Evolutionary conservation across 2,113 vertebrate species (phyloP), one percentile per base, ranked within the genome.

Genomic region (Aegotheles bennettii): DNA sequence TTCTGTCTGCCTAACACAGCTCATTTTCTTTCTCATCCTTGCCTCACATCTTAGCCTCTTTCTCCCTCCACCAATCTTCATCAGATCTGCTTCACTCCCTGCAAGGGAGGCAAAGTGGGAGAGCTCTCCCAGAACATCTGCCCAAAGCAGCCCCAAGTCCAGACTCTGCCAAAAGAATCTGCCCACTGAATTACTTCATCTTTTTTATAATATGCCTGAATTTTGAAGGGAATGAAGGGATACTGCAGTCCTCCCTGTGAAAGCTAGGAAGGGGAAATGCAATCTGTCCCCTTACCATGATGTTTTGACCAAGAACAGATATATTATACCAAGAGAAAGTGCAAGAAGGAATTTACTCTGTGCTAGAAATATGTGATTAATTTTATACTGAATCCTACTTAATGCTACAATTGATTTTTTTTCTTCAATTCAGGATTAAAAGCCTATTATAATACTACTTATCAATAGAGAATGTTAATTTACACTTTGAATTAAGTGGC

Each of bases 341-440:
- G 28, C 47, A 67, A 83, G 59, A 85, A 50, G 10, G 70, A 90
- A 71, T 82, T 95, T 79, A 76, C 47, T 69, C 35, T 35, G 50
- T 2, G 0, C 71, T 84, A 67, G 67, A 90, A 77, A 48, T 51
- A 68, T 29, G 51, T 84, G 35, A 93, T 81, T 83, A 73, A 93
- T 95, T 94, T 97, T 87, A 59, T 70, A 88, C 65, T 74, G 78
- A 95, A 94, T 85, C 25, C 84, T 95, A 63, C 48, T 84, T 94
- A 92, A 75, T 76, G 73, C 89, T 93, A 53, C 35, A 82, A 96
- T 93, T 83, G n/a, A 93, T 90, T 93, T 82, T 73, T 45, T 92
- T 94, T 48, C 64, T 93, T 64, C 89, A 93, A 74, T 33, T 31
- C 29, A 92, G 78, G 77, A 74, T 9, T 91, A 75, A 96, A 93